Evolutionary conservation across 2,113 vertebrate genomes (phyloP).

Genomic region (Platichthys flesus): DNA sequence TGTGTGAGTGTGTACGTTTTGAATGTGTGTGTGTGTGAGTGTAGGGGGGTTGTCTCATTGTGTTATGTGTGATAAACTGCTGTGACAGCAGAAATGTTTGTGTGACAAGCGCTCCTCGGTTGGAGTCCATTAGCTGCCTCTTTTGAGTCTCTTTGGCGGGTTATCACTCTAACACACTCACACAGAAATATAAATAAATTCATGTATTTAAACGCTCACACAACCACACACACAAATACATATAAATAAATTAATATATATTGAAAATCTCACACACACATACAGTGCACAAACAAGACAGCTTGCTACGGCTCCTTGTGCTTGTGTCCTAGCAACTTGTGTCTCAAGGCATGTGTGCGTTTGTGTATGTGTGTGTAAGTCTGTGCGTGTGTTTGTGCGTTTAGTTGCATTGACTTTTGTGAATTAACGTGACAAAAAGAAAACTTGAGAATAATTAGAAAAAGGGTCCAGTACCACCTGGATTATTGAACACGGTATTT

Average conservation of each 20-base stretch:
- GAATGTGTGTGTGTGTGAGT: slow-evolving; percentile 41
- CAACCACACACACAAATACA: background rate
- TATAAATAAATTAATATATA: slow-evolving; percentile 31
- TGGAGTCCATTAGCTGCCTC: slow-evolving; percentile 78
- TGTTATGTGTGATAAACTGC: slow-evolving; percentile 78
- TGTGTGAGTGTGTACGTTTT: slow-evolving; percentile 20
- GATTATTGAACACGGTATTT: background rate
- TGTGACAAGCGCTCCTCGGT: slow-evolving; percentile 76
- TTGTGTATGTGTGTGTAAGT: background rate
- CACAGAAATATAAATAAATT: background rate
- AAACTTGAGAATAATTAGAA: too few species aligned
- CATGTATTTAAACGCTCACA: background rate
- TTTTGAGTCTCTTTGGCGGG: slow-evolving; percentile 70
- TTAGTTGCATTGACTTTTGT: background rate
- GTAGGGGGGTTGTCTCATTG: slow-evolving; percentile 53
- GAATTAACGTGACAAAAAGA: too few species aligned
- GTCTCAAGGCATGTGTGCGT: slow-evolving; percentile 3
- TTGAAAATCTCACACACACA: slow-evolving; percentile 37
- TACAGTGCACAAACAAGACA: slow-evolving; percentile 62
- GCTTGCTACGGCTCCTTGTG: slow-evolving; percentile 43
- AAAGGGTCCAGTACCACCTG: background rate
- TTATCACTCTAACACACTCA: slow-evolving; percentile 28
- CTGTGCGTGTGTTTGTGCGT: background rate
- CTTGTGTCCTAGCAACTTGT: slow-evolving; percentile 75
- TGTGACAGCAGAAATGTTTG: slow-evolving; percentile 85